phyloP scores from a whole-genome alignment of 2,797 vertebrate species.

The Nannoperca australis region DNA sequence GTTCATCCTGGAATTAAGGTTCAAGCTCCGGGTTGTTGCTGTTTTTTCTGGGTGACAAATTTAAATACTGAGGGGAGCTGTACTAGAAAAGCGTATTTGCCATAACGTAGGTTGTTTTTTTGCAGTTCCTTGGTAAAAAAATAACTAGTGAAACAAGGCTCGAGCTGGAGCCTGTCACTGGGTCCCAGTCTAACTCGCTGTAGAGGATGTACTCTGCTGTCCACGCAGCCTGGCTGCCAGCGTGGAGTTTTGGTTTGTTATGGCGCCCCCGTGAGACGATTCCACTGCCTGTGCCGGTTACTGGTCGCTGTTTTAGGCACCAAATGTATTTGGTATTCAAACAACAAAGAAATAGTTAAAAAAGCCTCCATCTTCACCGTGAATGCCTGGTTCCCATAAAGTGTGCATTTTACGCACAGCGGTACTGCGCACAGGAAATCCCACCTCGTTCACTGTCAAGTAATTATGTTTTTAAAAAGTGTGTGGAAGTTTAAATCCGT shows the following conservation, averaged over 20 bases:
- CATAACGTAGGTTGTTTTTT: neutral
- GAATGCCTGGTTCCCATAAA: neutral
- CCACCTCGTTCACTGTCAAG: neutral
- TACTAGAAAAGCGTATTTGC: neutral
- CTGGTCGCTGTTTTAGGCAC: neutral
- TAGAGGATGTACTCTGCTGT: neutral
- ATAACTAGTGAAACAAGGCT: neutral
- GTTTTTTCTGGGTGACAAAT: no score
- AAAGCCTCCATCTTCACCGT: no score
- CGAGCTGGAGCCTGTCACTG: neutral
- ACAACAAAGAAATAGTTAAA: neutral
- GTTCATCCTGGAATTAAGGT: neutral
- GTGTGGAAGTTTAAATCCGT: neutral
- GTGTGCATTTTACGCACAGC: conserved; percentile 37
- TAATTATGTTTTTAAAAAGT: neutral
- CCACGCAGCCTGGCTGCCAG: neutral
- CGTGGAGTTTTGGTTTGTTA: conserved; percentile 44
- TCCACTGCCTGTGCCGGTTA: neutral
- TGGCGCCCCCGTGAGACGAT: conserved; percentile 78
- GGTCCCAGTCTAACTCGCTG: neutral
- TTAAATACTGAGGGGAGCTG: neutral
- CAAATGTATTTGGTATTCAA: neutral
- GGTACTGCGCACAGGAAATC: neutral
- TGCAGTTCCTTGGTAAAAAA: neutral
- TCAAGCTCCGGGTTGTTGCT: neutral